Conservation (phyloP, 2,797 vertebrate genomes). For the Helicolenus hilgendorfi region DNA sequence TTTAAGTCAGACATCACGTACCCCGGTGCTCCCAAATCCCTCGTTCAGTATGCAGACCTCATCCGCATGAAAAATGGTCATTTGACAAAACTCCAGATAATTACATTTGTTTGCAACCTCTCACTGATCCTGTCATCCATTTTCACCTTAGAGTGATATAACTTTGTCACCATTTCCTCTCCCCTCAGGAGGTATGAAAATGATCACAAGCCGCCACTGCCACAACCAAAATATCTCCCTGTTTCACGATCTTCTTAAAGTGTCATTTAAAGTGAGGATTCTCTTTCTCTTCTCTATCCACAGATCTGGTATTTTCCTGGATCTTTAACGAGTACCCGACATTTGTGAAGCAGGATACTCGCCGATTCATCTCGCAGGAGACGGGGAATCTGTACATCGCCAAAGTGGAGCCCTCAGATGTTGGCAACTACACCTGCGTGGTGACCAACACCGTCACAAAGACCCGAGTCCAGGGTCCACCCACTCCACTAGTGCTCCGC, state of each 20-base stretch:
- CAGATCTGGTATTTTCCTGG: conserved; percentile 97
- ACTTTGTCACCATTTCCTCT: conserved; percentile 59
- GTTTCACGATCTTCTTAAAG: neutral
- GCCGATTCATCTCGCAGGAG: conserved; percentile 97
- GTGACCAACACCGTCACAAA: conserved; percentile 96
- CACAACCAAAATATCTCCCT: neutral
- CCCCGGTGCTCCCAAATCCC: neutral
- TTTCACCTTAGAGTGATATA: conserved; percentile 76
- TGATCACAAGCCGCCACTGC: conserved; percentile 24
- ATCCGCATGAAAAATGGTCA: conserved; percentile 33
- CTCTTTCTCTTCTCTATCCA: conserved; percentile 29
- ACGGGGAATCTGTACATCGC: conserved; percentile 98
- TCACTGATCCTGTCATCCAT: conserved; percentile 70
- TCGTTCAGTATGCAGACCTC: conserved; percentile 4
- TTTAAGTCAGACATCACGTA: conserved; percentile 33
- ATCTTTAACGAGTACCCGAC: conserved; percentile 98
- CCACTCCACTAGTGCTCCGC: conserved; percentile 96
- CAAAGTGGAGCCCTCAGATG: conserved; percentile 96
- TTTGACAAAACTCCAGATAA: conserved; percentile 48
- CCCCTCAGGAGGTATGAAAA: conserved; percentile 53
- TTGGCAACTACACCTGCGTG: conserved; percentile 98
- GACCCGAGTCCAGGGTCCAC: conserved; percentile 93
- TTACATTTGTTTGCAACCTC: conserved; percentile 61
- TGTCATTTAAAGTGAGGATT: neutral
- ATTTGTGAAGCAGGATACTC: conserved; percentile 96